Base-by-base conservation (phyloP, 2,113 vertebrate genomes). In the Actenoides hombroni region DNA sequence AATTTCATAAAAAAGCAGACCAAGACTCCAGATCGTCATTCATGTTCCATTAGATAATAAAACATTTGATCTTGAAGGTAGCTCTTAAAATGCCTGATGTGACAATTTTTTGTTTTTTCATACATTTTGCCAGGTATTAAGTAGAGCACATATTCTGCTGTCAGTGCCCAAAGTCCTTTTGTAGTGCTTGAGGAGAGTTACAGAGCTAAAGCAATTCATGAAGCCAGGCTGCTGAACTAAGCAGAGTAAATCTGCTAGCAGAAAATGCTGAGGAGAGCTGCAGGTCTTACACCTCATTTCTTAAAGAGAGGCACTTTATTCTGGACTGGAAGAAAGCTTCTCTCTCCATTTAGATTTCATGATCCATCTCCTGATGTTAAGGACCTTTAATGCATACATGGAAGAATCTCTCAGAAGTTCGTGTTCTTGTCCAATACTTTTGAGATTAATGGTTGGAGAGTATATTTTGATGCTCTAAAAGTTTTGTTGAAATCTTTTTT, bases 91-190 rank as follows among this genome's bases (percentile, higher is more conserved):
- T 64, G 3, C 10, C 23, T 69, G 10, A 24, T 23, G 9, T 28
- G 26, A 5, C 6, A 48, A 40, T 88, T 76, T 73, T 17, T 79
- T 46, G 49, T 33, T 76, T 8, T 91, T 76, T 67, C 46, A 48
- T 42, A 14, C 24, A 51, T 88, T 68, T 87, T 59, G 9, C 3
- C 42, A 59, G 0, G 0, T 29, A 42, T 37, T 37, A 37, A 37
- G 37, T 51, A 56, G 48, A 73, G 64, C 7, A 13, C 2, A 42
- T n/a, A 46, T 1, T 15, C 6, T 42, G 6, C 53, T 74, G 81
- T 63, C n/a, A 74, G 40, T 37, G 15, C 3, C 6, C 26, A 28
- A 82, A 33, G 7, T 7, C 14, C 9, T 67, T 88, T 71, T 0
- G 1, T 17, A 78, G 16, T 26, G 28, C 17, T 64, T 79, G 31